Conservation (phyloP, 2,113 vertebrate species). For the Elephantulus edwardii region DNA sequence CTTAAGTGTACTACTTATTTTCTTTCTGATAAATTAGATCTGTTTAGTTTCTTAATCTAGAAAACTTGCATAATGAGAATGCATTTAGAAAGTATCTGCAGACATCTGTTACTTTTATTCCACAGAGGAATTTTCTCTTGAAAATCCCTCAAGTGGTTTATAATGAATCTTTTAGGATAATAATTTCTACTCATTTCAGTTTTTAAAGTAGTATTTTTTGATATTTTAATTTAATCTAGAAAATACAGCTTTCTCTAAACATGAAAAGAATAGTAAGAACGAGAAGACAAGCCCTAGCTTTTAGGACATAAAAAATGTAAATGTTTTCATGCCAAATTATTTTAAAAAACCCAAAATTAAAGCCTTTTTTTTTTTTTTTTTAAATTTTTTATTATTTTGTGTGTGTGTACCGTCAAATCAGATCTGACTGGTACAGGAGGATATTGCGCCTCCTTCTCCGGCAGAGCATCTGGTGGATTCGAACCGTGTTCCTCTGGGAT, state of each 20-base stretch:
- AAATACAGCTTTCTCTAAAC: neutral
- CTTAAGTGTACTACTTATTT: neutral
- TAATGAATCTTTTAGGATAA: neutral
- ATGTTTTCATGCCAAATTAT: constrained; percentile 10
- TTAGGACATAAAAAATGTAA: neutral
- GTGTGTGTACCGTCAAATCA: too few relatives aligned
- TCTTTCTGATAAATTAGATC: too few relatives aligned
- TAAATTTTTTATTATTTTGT: too few relatives aligned
- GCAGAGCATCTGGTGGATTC: too few relatives aligned
- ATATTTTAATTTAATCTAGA: constrained; percentile 22
- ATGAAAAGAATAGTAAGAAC: neutral
- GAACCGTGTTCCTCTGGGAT: too few relatives aligned
- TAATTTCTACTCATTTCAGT: neutral
- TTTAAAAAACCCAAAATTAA: too few relatives aligned
- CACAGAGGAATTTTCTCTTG: neutral
- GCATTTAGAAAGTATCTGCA: neutral
- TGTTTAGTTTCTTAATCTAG: constrained; percentile 11
- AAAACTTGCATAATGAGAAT: constrained; percentile 11
- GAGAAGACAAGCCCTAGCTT: neutral
- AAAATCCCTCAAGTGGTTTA: neutral
- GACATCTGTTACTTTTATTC: constrained; percentile 1
- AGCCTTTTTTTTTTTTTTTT: too few relatives aligned
- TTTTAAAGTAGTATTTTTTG: constrained; percentile 23
- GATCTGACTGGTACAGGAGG: too few relatives aligned
- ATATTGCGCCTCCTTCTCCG: too few relatives aligned